Base-by-base conservation (phyloP, 2,888 invertebrate species). In the Imbricaverruca yamaguchii region DNA sequence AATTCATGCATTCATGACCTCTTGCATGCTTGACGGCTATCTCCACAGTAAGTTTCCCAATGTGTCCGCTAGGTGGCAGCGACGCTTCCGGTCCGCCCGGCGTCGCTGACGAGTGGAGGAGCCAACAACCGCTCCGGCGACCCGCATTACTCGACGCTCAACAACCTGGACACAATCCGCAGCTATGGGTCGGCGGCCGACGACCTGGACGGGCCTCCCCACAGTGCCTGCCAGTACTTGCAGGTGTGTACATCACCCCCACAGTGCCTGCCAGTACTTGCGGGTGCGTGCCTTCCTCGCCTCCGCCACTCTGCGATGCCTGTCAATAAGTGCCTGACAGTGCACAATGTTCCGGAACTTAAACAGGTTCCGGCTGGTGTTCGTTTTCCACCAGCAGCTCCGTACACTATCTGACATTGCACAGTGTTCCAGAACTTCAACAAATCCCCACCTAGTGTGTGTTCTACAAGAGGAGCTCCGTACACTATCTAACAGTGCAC, bases 121-220 rank as follows among this genome's bases (percentile, higher is more conserved):
- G 53, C 74, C 53, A 39, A 74, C 84, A 93, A 92, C 83, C 92
- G 92, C 85, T 91, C 90, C 74, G 86, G 87, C 81, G 88, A 89
- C 55, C 89, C 87, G 82, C 89, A 89, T 81, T 88, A 89, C 85
- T 90, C 91, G 81, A 89, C 90, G 82, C 87, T 91, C 83, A 95
- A 94, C 89, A 95, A 94, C 89, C 91, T 95, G 86, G 97, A 97
- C 89, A 95, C 95, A 81, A 90, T 96, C 85, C 90, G 96, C 85
- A 95, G 95, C 87, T 97, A 97, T 88, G 96, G 96, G 84, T 96
- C 96, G 82, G 96, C 96, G 78, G 95, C 95, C 59, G 97, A 97
- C 88, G 96, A 96, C 87, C 90, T 97, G 81, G 96, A 97, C 88
- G 87, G 86, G 81, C 87, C 87, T 67, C 86, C 87, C 69, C 86